A percentile compares a stretch with the other conserved stretches of the same genome.
Evolutionary conservation across 1,140 invertebrate species (phyloP).

Genomic region (Drosophila sproati): DNA sequence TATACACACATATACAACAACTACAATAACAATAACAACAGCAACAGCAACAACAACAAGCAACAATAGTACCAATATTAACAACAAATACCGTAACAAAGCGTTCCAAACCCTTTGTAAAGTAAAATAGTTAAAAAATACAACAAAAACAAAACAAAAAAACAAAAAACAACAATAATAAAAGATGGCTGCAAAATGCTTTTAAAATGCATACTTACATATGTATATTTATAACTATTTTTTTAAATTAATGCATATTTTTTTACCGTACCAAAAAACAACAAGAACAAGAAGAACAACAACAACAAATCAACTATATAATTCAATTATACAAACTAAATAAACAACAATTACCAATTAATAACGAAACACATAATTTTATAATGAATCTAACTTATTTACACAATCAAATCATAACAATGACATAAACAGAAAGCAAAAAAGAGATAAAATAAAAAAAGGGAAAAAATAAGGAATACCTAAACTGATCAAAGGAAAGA

Average conservation of each 20-base stretch:
- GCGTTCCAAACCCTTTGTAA: slow-evolving; percentile 19
- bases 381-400: slow-evolving; percentile 46
- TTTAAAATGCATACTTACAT: slow-evolving; percentile 24
- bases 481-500: background rate
- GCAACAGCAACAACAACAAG: slow-evolving; percentile 45
- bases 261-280: slow-evolving; percentile 36
- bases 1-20: slow-evolving; percentile 57
- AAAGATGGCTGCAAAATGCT: slow-evolving; percentile 47
- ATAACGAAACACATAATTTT: background rate
- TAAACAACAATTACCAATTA: slow-evolving; percentile 30
- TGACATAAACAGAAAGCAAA: slow-evolving; percentile 24
- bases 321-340: slow-evolving; percentile 35
- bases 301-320: slow-evolving; percentile 36
- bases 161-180: slow-evolving; percentile 38
- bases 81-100: slow-evolving; percentile 36
- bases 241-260: slow-evolving; percentile 50
- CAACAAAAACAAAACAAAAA: slow-evolving; percentile 31
- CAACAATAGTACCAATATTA: slow-evolving; percentile 53
- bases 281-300: slow-evolving; percentile 24
- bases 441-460: background rate
- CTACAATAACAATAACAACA: slow-evolving; percentile 50
- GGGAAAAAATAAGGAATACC: no score
- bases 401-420: slow-evolving; percentile 47
- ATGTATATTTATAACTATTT: slow-evolving; percentile 23
- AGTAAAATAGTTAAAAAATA: slow-evolving; percentile 23